Evolutionary conservation across 1,140 invertebrate genomes (phyloP).

Genomic region (Gonioctena quinquepunctata): DNA sequence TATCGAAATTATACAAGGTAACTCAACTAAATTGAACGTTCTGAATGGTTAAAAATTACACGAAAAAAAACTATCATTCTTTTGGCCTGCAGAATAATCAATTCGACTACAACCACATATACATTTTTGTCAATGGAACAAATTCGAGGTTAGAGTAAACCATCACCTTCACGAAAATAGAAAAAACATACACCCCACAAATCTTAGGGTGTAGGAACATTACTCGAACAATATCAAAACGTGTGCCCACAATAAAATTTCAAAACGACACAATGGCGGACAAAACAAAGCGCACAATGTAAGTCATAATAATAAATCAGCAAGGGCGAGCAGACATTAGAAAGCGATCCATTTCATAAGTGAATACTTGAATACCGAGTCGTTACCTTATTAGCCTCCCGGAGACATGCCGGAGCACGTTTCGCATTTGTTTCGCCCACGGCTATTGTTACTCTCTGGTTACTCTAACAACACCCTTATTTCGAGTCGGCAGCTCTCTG

Average conservation of each 20-base stretch:
- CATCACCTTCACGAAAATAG: no score
- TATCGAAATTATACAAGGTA: no score
- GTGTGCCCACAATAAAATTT: slow-evolving; percentile 55
- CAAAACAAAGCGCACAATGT: slow-evolving; percentile 15
- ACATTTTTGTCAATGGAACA: no score
- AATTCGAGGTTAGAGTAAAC: no score
- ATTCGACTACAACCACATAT: no score
- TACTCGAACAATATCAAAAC: slow-evolving; percentile 21
- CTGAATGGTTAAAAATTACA: no score
- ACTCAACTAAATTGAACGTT: no score
- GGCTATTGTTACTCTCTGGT: slow-evolving; percentile 27
- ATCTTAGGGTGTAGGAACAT: slow-evolving; percentile 4
- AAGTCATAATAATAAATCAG: slow-evolving; percentile 34
- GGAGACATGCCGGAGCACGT: slow-evolving; percentile 34
- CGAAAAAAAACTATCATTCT: no score
- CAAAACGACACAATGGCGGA: slow-evolving; percentile 14
- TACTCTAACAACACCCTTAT: slow-evolving; percentile 18
- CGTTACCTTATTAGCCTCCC: slow-evolving; percentile 32
- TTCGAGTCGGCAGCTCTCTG: neutral
- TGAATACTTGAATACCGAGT: slow-evolving; percentile 31
- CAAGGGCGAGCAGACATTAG: slow-evolving; percentile 30
- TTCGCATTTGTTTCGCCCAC: slow-evolving; percentile 31
- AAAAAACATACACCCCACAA: no score
- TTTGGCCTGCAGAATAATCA: no score
- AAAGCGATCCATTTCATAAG: slow-evolving; percentile 34